Base-by-base conservation (phyloP, 1,140 invertebrate genomes). In the Cyphomyrmex costatus region DNA sequence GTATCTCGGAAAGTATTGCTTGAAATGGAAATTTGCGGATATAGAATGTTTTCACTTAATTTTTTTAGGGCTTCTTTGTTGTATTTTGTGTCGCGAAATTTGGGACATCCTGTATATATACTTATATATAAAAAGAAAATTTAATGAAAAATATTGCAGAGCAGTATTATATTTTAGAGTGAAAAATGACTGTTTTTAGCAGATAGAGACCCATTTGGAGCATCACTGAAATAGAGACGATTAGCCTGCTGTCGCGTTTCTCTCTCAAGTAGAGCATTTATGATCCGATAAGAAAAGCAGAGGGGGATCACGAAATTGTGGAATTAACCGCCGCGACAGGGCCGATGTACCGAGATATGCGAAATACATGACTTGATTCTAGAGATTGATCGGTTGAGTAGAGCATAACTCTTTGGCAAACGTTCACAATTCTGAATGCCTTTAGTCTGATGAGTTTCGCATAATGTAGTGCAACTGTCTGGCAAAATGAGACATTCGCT, bases 271-370 rank as follows among this genome's bases (percentile, higher is more conserved):
- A 27, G 12, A n/a, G 76, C 70, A 86, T 90, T 90, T 88, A 87
- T 88, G 86, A 65, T 76, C 73, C 68, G 89, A 90, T 90, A 87
- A 90, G 88, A 88, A 85, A 82, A 85, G 56, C 61, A 24, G 61
- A 58, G 58, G 53, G 71, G 19, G 2, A 24, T 78, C 85, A 78
- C 56, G 87, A 86, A 89, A 89, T 63, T 89, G 78, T 65, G 61
- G 78, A 89, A 85, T 89, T 86, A 89, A 77, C 73, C 53, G 24
- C 2, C 68, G 36, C n/a, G 77, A 30, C n/a, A 66, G 46, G n/a
- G 7, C 21, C 36, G 51, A 80, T 53, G 53, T 73, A 51, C 33
- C 65, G n/a, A 53, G 51, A 65, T 51, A 27, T 8, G 30, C 61
- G 51, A 63, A 83, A 88, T 89, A 88, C 53, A 89, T 49, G 82